Evolutionary conservation across 1,140 invertebrate species (phyloP).

Genomic region (Drosophila teissieri): DNA sequence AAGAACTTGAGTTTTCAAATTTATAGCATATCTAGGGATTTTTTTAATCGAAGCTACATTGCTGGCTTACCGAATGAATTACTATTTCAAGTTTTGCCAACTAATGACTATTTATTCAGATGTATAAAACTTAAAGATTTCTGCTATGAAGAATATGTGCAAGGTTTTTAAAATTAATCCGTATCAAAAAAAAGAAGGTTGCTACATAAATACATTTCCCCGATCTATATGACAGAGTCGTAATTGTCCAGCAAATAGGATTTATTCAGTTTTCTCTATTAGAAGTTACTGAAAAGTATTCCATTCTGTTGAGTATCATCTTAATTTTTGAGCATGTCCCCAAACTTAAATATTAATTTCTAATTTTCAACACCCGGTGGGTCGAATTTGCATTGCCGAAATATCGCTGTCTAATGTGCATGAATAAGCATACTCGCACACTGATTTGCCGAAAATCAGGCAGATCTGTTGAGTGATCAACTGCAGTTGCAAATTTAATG

Average conservation of each 20-base stretch:
- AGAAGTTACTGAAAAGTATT: not conserved
- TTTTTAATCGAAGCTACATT: too few species aligned
- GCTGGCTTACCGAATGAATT: too few species aligned
- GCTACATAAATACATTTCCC: too few species aligned
- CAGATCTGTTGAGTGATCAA: constrained; percentile 61
- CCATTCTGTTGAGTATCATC: not conserved
- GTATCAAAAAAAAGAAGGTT: too few species aligned
- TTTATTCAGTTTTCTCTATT: not conserved
- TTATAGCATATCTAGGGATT: too few species aligned
- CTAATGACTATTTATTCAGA: too few species aligned
- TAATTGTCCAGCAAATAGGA: not conserved
- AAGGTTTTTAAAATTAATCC: too few species aligned
- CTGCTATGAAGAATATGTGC: too few species aligned
- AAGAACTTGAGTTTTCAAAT: too few species aligned
- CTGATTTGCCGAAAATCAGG: constrained; percentile 29
- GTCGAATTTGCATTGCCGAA: constrained; percentile 58
- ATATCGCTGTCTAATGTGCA: constrained; percentile 66
- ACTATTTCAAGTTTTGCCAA: too few species aligned
- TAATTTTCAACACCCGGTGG: constrained; percentile 23
- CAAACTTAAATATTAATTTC: constrained; percentile 48
- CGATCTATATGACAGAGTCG: too few species aligned
- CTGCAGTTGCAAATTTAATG: constrained; percentile 72
- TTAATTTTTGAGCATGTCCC: constrained; percentile 7
- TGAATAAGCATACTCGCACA: constrained; percentile 52
- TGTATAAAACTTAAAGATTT: too few species aligned